Evolutionary conservation across 2,888 invertebrate genomes (phyloP), one percentile per base, ranked within the genome.

Genomic region (Nasonia oneida): DNA sequence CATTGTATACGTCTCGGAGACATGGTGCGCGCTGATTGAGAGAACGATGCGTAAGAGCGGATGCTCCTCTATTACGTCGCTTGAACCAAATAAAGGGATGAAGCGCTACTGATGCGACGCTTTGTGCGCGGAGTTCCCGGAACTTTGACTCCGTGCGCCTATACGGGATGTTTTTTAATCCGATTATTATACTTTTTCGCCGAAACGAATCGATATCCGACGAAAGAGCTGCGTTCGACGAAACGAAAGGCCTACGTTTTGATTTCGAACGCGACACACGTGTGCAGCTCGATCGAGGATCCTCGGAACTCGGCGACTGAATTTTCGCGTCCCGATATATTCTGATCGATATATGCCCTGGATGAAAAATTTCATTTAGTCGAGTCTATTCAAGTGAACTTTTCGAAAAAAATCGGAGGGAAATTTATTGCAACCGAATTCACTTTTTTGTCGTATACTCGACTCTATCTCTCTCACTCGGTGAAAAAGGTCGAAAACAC

Each of bases 21-120:
- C 71, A n/a, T 39, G 39, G 42, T 33, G 71, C 39, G 15, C 71
- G 39, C 71, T 71, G 39, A 71, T 71, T 71, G 71, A 71, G 71
- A 71, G 37, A 71, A n/a, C 71, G 71, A 71, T 71, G 71, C 71
- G n/a, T 39, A 71, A 71, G n/a, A n/a, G 71, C 71, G 42, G 42
- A 12, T 15, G 23, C 3, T 6, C 10, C 71, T 33, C 71, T n/a
- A 15, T 71, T n/a, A n/a, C 29, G 12, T 10, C 18, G 18, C 70
- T 12, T 5, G 39, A 10, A 10, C 39, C n/a, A 39, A 39, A 71
- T 39, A n/a, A 37, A 64, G 64, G 64, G 64, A 64, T 23, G 64
- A 33, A 39, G 71, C 29, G 37, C 37, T 37, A 33, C 29, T 12
- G 29, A 29, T 29, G 14, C 2, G 33, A 33, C 37, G 70, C 37